A percentile compares a stretch with the other conserved stretches of the same genome.
Conservation (phyloP, 1,140 invertebrate genomes). For the Armadillidium nasatum region DNA sequence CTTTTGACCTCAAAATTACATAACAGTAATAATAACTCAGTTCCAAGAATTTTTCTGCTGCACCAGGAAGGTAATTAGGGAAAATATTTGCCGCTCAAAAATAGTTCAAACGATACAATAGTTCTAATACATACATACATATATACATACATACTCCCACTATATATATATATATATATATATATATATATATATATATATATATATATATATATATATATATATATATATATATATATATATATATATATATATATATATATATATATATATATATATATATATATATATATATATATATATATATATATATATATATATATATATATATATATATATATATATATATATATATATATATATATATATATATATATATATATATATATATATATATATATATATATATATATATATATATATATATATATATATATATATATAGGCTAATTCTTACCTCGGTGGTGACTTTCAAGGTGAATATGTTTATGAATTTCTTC, state of each 20-base stretch:
- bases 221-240: constrained; percentile 22
- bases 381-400: constrained; percentile 6
- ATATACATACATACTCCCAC: too few species aligned
- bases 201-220: constrained; percentile 26
- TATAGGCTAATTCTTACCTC: not conserved
- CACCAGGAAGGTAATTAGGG: too few species aligned
- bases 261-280: not conserved
- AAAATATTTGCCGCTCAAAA: too few species aligned
- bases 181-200: constrained; percentile 23
- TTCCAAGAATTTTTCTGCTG: too few species aligned
- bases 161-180: constrained; percentile 6
- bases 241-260: constrained; percentile 27
- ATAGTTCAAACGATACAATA: too few species aligned
- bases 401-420: constrained; percentile 1
- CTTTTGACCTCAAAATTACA: too few species aligned
- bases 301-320: constrained; percentile 16
- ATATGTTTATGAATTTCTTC: not conserved
- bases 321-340: constrained; percentile 5
- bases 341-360: constrained; percentile 26
- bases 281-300: constrained; percentile 3
- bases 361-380: constrained; percentile 14
- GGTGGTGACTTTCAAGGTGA: not conserved
- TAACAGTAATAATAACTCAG: too few species aligned
- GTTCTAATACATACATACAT: too few species aligned
- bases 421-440: constrained; percentile 2